Percentiles rank a stretch among this genome's conserved stretches.
phyloP scores from a whole-genome alignment of 2,888 invertebrate genomes.

The Tricholauxania praeusta region DNA sequence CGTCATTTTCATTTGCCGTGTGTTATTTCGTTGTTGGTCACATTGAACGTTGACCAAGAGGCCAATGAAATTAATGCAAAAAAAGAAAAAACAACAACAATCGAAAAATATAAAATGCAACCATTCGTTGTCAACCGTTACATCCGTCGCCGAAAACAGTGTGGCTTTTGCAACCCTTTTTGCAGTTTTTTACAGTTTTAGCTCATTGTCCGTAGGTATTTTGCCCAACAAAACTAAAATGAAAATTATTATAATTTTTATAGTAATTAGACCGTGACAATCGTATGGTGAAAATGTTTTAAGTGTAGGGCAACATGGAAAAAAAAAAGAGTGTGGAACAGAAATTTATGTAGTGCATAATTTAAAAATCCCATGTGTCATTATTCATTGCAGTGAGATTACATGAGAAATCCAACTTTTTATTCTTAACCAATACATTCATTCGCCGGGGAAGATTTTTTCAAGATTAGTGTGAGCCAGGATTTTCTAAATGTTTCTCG shows the following conservation, averaged over 20 bases:
- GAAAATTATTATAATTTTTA: not conserved
- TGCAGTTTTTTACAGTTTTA: not conserved
- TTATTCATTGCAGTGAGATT: too few species aligned
- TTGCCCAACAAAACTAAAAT: not conserved
- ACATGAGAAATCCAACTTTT: too few species aligned
- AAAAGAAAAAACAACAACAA: not conserved
- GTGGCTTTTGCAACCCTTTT: constrained; percentile 12
- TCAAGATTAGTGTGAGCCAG: too few species aligned
- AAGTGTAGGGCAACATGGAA: too few species aligned
- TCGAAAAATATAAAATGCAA: constrained; percentile 17
- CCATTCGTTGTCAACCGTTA: constrained; percentile 64
- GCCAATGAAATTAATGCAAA: not conserved
- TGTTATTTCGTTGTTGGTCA: not conserved
- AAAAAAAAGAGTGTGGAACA: too few species aligned
- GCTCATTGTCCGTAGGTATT: not conserved
- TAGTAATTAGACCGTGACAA: constrained; percentile 15
- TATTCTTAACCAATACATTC: too few species aligned
- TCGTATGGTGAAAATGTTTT: not conserved
- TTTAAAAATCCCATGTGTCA: too few species aligned
- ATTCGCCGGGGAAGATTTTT: too few species aligned
- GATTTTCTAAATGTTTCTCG: too few species aligned
- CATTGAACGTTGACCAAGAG: not conserved
- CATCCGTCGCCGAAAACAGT: constrained; percentile 54
- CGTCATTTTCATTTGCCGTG: not conserved
- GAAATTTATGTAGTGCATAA: too few species aligned